A percentile compares a stretch with the other conserved stretches of the same genome.
phyloP scores from a whole-genome alignment of 1,140 invertebrate species.

The Dysdera silvatica region DNA sequence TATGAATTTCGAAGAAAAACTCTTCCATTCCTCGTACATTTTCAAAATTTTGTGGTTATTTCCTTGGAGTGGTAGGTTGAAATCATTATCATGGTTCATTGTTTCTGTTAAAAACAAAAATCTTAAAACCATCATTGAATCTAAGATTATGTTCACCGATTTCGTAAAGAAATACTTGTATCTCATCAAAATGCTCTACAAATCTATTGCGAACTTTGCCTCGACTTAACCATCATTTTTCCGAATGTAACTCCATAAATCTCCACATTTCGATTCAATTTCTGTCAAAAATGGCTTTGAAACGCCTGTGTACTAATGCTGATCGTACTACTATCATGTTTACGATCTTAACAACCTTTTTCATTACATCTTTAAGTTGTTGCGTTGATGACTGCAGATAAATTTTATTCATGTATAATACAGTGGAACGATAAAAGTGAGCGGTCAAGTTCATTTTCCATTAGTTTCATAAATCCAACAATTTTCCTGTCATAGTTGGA shows the following conservation, averaged over 20 bases:
- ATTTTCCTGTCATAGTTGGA: background rate
- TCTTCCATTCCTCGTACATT: background rate
- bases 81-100: conserved; percentile 1
- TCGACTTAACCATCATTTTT: conserved; percentile 1
- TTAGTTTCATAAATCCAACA: background rate
- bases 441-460: background rate
- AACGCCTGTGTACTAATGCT: background rate
- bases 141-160: background rate
- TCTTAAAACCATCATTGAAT: conserved; percentile 1
- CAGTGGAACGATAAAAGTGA: background rate
- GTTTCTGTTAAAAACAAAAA: background rate
- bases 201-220: conserved; percentile 3
- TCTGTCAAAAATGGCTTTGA: background rate
- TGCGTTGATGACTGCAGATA: background rate
- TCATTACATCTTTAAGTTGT: background rate
- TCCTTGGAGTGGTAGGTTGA: background rate
- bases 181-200: conserved; percentile 4
- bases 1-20: conserved; percentile 1
- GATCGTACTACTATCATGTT: background rate
- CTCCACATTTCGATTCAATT: background rate
- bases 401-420: background rate
- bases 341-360: background rate
- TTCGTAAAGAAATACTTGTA: conserved; percentile 1
- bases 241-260: background rate
- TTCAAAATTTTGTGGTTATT: background rate